These are phyloP conservation scores for Raphicerus campestris DNA, from an alignment of 2,113 vertebrate genomes.

Conservation along the genomic window DNA sequence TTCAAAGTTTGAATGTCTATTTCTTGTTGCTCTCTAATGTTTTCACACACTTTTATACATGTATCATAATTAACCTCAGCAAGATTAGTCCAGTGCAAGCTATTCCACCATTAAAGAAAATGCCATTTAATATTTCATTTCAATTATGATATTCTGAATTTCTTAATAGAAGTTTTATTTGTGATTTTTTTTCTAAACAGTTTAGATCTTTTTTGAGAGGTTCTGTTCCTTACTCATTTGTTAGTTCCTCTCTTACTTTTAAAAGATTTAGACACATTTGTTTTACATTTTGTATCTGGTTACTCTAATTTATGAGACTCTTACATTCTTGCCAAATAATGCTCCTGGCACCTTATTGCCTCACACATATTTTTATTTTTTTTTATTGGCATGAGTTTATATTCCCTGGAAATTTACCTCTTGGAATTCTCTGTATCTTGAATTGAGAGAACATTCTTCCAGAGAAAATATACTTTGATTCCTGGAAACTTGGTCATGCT, in stretches of 20 bases:
- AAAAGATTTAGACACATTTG: background rate
- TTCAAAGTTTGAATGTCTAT: background rate
- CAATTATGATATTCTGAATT: background rate
- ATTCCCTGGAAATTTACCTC: background rate
- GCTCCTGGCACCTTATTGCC: background rate
- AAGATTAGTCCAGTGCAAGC: background rate
- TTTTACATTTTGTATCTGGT: background rate
- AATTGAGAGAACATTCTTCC: background rate
- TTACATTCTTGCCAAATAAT: background rate
- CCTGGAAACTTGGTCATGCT: background rate
- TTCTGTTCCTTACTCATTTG: background rate
- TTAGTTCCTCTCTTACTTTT: background rate
- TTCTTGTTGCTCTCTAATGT: background rate
- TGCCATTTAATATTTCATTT: background rate
- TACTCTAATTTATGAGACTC: background rate
- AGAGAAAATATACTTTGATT: background rate
- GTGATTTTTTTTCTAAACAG: background rate
- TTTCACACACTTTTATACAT: background rate
- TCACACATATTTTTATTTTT: background rate
- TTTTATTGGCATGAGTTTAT: background rate
- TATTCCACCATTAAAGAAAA: background rate
- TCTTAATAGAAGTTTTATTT: background rate
- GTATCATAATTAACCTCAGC: background rate
- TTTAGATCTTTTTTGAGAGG: background rate
- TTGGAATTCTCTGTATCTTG: background rate